A percentile compares a stretch with the other conserved stretches of the same genome.
phyloP scores from a whole-genome alignment of 1,140 invertebrate species.

The Drosophila dunni region DNA sequence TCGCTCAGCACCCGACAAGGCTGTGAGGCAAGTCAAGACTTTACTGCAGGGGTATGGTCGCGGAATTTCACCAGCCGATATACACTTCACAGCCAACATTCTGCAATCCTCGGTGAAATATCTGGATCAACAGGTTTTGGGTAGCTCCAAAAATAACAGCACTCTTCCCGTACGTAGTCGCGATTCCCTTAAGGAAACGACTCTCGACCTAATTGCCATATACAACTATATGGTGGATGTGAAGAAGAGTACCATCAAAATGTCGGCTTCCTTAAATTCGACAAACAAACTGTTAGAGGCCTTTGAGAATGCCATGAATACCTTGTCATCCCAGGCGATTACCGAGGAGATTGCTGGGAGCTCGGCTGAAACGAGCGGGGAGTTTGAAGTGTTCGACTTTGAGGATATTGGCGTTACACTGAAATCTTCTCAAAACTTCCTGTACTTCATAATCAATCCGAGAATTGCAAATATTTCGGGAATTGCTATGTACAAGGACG shows the following conservation, averaged over 20 bases:
- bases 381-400: conserved; percentile 56
- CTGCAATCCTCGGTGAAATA: conserved; percentile 30
- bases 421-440: conserved; percentile 83
- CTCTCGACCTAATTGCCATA: conserved; percentile 85
- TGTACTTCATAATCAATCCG: conserved; percentile 86
- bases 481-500: conserved; percentile 84
- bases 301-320: conserved; percentile 83
- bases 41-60: conserved; percentile 54
- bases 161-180: no score
- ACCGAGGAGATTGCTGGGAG: neutral
- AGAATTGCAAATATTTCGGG: conserved; percentile 86
- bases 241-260: conserved; percentile 83
- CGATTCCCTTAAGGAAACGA: conserved; percentile 38
- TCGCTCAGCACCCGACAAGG: conserved; percentile 35
- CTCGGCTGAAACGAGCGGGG: neutral
- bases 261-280: conserved; percentile 85
- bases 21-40: conserved; percentile 38
- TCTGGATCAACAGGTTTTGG: conserved; percentile 7
- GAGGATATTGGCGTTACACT: conserved; percentile 59
- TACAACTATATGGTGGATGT: conserved; percentile 85
- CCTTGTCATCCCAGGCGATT: conserved; percentile 36
- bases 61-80: conserved; percentile 85
- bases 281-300: conserved; percentile 86
- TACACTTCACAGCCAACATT: conserved; percentile 86
- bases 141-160: neutral